Percentiles rank a stretch among this genome's conserved stretches.
These are phyloP conservation scores for Chrysochloris asiatica DNA, from an alignment of 2,113 vertebrate genomes.

Conservation along the genomic window DNA sequence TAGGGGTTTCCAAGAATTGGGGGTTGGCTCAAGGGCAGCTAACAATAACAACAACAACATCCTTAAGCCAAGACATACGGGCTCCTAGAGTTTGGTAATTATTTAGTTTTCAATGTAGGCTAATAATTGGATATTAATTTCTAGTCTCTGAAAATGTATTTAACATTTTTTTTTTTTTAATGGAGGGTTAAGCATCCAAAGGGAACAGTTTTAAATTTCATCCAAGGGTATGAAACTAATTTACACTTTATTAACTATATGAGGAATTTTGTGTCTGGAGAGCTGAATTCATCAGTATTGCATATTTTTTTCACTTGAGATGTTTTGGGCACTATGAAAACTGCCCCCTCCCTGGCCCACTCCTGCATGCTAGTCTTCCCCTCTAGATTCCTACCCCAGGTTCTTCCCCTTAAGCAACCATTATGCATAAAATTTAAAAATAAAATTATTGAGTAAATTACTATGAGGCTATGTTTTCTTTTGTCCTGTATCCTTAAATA, in stretches of 20 bases:
- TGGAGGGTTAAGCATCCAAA: no score
- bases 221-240: background rate
- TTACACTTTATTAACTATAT: background rate
- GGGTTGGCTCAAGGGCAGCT: background rate
- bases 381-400: background rate
- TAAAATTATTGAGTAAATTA: conserved; percentile 2
- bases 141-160: background rate
- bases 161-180: background rate
- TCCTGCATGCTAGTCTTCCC: background rate
- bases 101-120: background rate
- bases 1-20: background rate
- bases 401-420: background rate
- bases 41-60: background rate
- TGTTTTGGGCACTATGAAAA: background rate
- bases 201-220: no score
- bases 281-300: background rate
- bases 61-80: background rate
- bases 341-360: no score
- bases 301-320: background rate
- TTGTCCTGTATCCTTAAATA: background rate
- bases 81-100: background rate
- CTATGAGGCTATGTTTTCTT: background rate
- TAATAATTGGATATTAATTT: conserved; percentile 11
- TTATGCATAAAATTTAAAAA: background rate
- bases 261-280: background rate